These are phyloP conservation scores for Cenopis cana DNA, from an alignment of 2,888 invertebrate species.

Conservation along the genomic window DNA sequence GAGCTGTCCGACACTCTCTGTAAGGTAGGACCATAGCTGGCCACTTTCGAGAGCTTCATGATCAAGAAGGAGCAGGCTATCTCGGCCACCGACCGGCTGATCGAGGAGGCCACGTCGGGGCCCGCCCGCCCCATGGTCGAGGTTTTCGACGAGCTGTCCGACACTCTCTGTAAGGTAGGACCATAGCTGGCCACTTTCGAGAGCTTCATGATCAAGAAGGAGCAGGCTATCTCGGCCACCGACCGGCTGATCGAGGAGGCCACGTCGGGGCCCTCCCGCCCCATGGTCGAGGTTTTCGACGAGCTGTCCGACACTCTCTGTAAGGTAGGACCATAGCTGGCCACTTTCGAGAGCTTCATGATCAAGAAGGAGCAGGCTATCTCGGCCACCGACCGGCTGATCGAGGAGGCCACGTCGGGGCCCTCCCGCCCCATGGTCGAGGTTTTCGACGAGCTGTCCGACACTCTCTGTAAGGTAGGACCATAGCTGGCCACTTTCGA, in stretches of 20 bases:
- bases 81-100: slow-evolving; percentile 87
- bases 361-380: slow-evolving; percentile 91
- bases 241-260: slow-evolving; percentile 92
- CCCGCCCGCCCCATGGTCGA: slow-evolving; percentile 93
- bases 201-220: slow-evolving; percentile 92
- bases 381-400: slow-evolving; percentile 87
- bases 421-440: slow-evolving; percentile 93
- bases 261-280: slow-evolving; percentile 87
- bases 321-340: slow-evolving; percentile 82
- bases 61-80: slow-evolving; percentile 91
- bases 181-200: slow-evolving; percentile 85
- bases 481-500: slow-evolving; percentile 86
- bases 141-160: slow-evolving; percentile 98
- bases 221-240: slow-evolving; percentile 89
- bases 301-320: slow-evolving; percentile 97
- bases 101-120: slow-evolving; percentile 90
- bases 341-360: slow-evolving; percentile 91
- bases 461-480: slow-evolving; percentile 91
- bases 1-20: slow-evolving; percentile 97
- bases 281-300: slow-evolving; percentile 97
- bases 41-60: slow-evolving; percentile 91
- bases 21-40: slow-evolving; percentile 85
- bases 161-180: slow-evolving; percentile 91
- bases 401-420: slow-evolving; percentile 90
- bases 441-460: slow-evolving; percentile 98